Evolutionary conservation across 2,888 invertebrate genomes (phyloP), one percentile per base, ranked within the genome.

Genomic region (Formica aserva): DNA sequence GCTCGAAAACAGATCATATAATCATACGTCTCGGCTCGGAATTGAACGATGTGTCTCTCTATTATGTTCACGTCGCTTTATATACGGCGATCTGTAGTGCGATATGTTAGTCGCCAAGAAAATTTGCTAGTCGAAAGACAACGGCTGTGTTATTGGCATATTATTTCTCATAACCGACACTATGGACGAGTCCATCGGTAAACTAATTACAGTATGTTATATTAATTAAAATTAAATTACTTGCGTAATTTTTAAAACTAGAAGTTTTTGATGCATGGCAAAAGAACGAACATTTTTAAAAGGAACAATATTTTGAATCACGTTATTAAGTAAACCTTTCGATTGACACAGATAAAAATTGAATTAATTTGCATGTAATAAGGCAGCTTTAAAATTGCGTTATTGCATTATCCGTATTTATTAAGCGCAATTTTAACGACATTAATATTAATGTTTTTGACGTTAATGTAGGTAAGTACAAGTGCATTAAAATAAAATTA

Each of bases 1-100:
- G 77, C 82, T 87, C 83, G 75, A 81, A 65, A 74, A 55, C 65
- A 9, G 48, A 60, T 60, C 82, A 81, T 55, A 41, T 45, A 38
- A 52, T 74, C 72, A 48, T 55, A 38, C 35, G 32, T 35, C 80
- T 52, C n/a, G n/a, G 81, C 60, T 74, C 81, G 41, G 32, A 74
- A 81, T 63, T 74, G 62, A 41, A 48, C 77, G 38, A 67, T 67
- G 29, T 67, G 41, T 67, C 29, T 41, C 77, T 67, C 45, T 55
- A 32, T 77, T 77, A 77, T 48, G 55, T 57, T 67, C 55, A 38
- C 32, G 78, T 48, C 65, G 72, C 72, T 55, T 78, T 80, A 83
- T 80, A 83, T 83, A 66, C 57, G 9, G 48, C 45, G 5, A 26
- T 22, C 45, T 29, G 38, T 26, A 35, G 35, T 77, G 67, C 77